A percentile compares a stretch with the other conserved stretches of the same genome.
phyloP scores from a whole-genome alignment of 2,113 vertebrate genomes.

The Spermophilus dauricus region DNA sequence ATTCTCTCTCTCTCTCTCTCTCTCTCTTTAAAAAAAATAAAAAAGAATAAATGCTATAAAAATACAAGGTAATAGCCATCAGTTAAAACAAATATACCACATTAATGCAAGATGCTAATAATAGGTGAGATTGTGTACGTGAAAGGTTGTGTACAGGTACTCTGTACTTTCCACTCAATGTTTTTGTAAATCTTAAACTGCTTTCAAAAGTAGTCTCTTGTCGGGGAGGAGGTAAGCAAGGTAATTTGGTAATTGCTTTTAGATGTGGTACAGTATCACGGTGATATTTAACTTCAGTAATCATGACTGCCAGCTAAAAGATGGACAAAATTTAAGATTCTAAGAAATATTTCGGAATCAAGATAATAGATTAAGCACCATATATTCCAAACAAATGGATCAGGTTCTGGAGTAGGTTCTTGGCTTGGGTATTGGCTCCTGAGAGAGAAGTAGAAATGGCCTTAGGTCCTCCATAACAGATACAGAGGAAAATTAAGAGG shows the following conservation, averaged over 20 bases:
- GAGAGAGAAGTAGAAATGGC: neutral
- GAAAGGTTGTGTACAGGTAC: neutral
- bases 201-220: neutral
- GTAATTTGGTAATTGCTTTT: neutral
- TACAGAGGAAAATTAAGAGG: neutral
- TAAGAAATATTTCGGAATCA: neutral
- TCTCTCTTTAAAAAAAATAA: too few relatives aligned
- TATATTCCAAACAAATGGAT: neutral
- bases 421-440: neutral
- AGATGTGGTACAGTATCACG: neutral
- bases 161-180: too few relatives aligned
- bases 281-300: neutral
- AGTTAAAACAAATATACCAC: neutral
- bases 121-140: neutral
- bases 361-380: neutral
- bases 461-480: neutral
- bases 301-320: neutral
- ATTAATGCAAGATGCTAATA: neutral
- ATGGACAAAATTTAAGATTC: neutral
- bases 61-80: neutral
- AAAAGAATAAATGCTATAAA: conserved; percentile 30
- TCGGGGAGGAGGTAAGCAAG: neutral
- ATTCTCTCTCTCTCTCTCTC: too few relatives aligned
- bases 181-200: neutral
- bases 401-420: neutral